phyloP scores from a whole-genome alignment of 2,113 vertebrate species.

The Xyrauchen texanus region DNA sequence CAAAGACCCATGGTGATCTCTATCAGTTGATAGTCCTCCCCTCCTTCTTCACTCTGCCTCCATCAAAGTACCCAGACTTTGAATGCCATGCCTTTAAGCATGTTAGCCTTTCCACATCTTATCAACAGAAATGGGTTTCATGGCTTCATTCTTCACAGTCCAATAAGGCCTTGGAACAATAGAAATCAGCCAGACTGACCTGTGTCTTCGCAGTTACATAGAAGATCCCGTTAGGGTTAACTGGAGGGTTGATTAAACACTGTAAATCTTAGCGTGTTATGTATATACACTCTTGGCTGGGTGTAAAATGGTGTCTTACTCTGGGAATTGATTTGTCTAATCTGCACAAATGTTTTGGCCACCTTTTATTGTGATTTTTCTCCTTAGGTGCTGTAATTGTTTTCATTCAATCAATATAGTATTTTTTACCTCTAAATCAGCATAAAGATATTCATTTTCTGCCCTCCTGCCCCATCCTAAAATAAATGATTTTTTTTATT shows the following conservation, averaged over 20 bases:
- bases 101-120: conserved; percentile 76
- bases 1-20: conserved; percentile 74
- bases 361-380: not conserved
- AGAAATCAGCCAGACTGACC: conserved; percentile 59
- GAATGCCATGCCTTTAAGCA: conserved; percentile 66
- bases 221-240: conserved; percentile 59
- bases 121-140: conserved; percentile 56
- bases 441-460: no score
- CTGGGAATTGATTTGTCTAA: conserved; percentile 37
- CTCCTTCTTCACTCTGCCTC: conserved; percentile 59
- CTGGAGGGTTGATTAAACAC: conserved; percentile 59
- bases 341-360: not conserved
- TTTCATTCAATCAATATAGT: not conserved
- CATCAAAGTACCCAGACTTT: conserved; percentile 64
- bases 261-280: conserved; percentile 36
- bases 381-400: not conserved
- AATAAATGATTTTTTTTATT: not conserved
- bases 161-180: conserved; percentile 70
- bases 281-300: conserved; percentile 44
- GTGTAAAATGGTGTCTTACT: not conserved
- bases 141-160: conserved; percentile 43
- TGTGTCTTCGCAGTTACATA: conserved; percentile 62
- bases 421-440: not conserved
- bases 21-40: conserved; percentile 76
- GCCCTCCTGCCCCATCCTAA: no score